phyloP scores from a whole-genome alignment of 2,113 vertebrate genomes.

The Anser brachyrhynchus region DNA sequence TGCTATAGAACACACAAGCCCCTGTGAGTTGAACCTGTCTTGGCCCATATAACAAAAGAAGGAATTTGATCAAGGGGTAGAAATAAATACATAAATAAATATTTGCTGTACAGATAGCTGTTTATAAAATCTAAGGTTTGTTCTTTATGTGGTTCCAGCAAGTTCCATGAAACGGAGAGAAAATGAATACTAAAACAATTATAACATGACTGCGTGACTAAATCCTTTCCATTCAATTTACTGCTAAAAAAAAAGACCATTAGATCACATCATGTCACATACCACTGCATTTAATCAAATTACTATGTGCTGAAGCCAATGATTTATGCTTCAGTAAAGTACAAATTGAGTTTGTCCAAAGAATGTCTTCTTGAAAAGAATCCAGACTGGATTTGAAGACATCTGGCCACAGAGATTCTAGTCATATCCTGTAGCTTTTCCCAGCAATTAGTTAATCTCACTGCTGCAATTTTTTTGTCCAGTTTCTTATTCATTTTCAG shows the following conservation, averaged over 20 bases:
- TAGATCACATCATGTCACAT: neutral
- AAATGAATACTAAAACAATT: neutral
- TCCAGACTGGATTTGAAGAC: neutral
- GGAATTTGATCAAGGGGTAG: neutral
- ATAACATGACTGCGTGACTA: neutral
- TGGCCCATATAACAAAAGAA: neutral
- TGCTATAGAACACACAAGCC: neutral
- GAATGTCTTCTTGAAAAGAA: neutral
- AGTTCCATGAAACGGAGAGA: constrained; percentile 25
- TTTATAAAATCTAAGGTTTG: neutral
- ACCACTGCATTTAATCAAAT: neutral
- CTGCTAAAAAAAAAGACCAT: neutral
- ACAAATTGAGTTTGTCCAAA: neutral
- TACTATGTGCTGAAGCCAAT: neutral
- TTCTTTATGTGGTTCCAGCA: neutral
- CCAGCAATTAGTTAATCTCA: neutral
- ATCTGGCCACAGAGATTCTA: neutral
- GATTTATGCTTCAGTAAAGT: neutral
- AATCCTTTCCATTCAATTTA: neutral
- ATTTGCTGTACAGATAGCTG: neutral
- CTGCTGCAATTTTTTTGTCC: neutral
- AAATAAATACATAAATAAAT: neutral
- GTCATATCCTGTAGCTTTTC: neutral
- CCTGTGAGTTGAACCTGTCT: neutral
- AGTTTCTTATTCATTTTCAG: neutral